These are phyloP conservation scores for Calameuta pallipes DNA, from an alignment of 2,888 invertebrate species.

Conservation along the genomic window DNA sequence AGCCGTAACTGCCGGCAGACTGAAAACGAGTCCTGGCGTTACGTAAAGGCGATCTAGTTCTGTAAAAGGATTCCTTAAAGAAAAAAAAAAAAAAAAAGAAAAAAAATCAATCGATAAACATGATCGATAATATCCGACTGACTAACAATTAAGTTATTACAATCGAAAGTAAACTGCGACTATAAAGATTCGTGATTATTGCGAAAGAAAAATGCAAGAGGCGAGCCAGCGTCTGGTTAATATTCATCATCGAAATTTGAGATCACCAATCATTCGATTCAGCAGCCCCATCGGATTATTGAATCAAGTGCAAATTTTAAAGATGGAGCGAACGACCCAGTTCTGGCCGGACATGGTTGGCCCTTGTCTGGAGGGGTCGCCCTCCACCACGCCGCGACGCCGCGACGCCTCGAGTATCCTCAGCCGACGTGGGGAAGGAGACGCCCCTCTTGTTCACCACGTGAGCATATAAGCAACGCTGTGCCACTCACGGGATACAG, in stretches of 20 bases:
- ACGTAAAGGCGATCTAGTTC: background rate
- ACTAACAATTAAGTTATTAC: background rate
- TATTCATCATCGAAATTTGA: background rate
- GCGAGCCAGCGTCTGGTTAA: background rate
- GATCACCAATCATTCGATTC: background rate
- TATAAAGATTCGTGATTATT: background rate
- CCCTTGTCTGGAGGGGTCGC: constrained; percentile 44
- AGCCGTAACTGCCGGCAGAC: background rate
- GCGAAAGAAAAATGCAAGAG: background rate
- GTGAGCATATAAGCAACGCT: constrained; percentile 52
- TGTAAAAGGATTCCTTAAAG: background rate
- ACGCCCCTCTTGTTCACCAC: constrained; percentile 38
- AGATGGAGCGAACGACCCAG: constrained; percentile 22
- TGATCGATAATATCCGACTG: background rate
- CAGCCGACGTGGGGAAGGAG: constrained; percentile 36
- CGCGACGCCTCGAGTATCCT: constrained; percentile 21
- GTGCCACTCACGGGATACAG: constrained; percentile 45
- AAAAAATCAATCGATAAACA: background rate
- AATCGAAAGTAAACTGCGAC: background rate
- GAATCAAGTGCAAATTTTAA: background rate
- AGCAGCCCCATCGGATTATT: background rate
- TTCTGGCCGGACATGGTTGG: constrained; percentile 23
- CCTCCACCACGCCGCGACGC: background rate
- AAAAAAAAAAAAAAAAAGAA: background rate
- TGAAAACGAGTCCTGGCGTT: background rate